Evolutionary conservation across 2,113 vertebrate species (phyloP), one percentile per base, ranked within the genome.

Genomic region (Prolemur simus): DNA sequence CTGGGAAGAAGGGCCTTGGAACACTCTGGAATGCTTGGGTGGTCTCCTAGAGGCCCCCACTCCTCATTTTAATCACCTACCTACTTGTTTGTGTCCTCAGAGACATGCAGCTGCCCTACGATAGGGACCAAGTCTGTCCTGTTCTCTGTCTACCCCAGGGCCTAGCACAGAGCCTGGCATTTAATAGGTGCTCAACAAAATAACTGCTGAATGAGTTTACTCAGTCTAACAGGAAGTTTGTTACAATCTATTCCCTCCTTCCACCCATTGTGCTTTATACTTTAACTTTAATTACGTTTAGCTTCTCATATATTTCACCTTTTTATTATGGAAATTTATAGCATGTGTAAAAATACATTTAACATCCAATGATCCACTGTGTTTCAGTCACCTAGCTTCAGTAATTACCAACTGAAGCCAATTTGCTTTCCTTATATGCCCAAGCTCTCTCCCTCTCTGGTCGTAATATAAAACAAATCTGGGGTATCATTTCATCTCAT

Each of bases 1-100:
- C 8, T 4, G n/a, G 9, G n/a, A n/a, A n/a, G n/a, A n/a, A n/a
- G n/a, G 21, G 2, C 3, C 0, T 63, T 64, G 76, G 39, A 27
- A 73, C 29, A 37, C 37, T 45, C 5, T 5, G 25, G 9, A 90
- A 32, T 58, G 37, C 32, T 54, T 25, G 58, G 7, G 1, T 37
- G 23, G 32, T 20, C 25, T 69, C 39, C 85, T 45, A 32, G 39
- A 12, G 17, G 39, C 68, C 29, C 8, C 47, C 37, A 37, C 14
- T 0, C 15, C 42, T 60, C 2, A 63, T 54, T 29, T 63, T 21
- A 89, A 10, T 29, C 56, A 23, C 37, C 11, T 6, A 1, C 0
- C 9, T 6, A 27, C 68, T 25, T 34, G 60, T 68, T 9, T 66
- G 27, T 47, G 27, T 76, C 10, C 23, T 74, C 23, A 27, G 37